A percentile compares a stretch with the other conserved stretches of the same genome.
These are phyloP conservation scores for Eciton burchellii DNA, from an alignment of 1,140 invertebrate genomes.

Conservation along the genomic window DNA sequence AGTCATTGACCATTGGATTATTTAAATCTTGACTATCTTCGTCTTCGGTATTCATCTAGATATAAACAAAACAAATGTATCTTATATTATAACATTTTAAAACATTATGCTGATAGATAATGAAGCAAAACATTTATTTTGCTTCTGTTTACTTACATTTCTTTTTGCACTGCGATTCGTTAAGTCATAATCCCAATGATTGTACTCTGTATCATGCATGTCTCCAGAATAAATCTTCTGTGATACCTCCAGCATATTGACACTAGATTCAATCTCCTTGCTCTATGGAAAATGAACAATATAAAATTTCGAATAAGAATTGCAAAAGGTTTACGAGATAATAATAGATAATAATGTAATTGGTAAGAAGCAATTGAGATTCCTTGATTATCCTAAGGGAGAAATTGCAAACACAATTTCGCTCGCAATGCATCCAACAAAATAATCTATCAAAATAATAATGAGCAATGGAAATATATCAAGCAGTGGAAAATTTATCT, in stretches of 20 bases:
- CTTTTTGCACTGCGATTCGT: constrained; percentile 75
- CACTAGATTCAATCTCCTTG: constrained; percentile 78
- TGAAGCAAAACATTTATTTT: neutral
- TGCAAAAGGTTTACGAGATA: too few relatives aligned
- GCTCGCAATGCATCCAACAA: too few relatives aligned
- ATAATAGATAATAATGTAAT: too few relatives aligned
- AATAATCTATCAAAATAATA: too few relatives aligned
- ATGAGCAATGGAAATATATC: too few relatives aligned
- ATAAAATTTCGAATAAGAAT: constrained; percentile 2
- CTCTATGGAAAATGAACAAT: constrained; percentile 38
- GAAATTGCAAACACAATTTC: too few relatives aligned
- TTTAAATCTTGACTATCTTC: constrained; percentile 85
- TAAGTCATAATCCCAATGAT: constrained; percentile 82
- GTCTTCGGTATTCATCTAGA: constrained; percentile 85
- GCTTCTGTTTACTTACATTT: constrained; percentile 77
- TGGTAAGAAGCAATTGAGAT: too few relatives aligned
- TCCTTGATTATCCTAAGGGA: too few relatives aligned
- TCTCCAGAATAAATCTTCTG: constrained; percentile 76
- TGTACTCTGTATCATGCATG: constrained; percentile 78
- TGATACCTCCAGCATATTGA: constrained; percentile 81
- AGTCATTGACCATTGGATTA: constrained; percentile 88
- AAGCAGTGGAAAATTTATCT: constrained; percentile 4
- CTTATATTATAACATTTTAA: neutral
- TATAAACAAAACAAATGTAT: constrained; percentile 73
- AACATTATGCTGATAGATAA: neutral